phyloP scores from a whole-genome alignment of 2,113 vertebrate genomes.

The Oceanodroma tethys region DNA sequence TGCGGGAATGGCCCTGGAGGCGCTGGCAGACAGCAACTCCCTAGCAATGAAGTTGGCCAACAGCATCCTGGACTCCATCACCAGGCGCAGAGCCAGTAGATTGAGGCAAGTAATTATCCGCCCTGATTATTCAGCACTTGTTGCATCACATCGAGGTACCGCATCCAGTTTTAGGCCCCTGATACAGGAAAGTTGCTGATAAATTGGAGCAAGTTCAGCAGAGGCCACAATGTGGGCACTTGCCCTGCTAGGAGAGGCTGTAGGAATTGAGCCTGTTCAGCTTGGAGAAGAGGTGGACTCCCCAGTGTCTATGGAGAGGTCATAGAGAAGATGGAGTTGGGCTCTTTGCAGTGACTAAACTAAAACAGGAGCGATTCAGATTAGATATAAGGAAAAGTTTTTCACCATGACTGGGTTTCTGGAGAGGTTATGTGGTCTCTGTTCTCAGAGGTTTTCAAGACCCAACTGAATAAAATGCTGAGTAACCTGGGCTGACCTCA shows the following conservation, averaged over 20 bases:
- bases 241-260: background rate
- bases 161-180: background rate
- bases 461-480: background rate
- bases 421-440: background rate
- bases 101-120: background rate
- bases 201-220: background rate
- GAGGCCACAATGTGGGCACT: background rate
- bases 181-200: background rate
- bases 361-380: background rate
- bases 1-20: background rate
- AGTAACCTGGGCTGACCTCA: background rate
- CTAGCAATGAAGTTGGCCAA: background rate
- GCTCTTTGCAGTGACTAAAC: background rate
- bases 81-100: background rate
- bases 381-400: background rate
- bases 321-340: background rate
- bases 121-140: background rate
- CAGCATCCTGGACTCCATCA: background rate
- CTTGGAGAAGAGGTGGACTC: background rate
- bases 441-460: background rate
- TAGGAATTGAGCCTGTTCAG: background rate
- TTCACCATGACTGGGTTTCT: background rate
- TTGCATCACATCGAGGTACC: background rate
- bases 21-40: background rate
- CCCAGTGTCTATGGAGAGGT: background rate